Evolutionary conservation across 2,888 invertebrate species (phyloP).

Genomic region (Morinoia aosen): DNA sequence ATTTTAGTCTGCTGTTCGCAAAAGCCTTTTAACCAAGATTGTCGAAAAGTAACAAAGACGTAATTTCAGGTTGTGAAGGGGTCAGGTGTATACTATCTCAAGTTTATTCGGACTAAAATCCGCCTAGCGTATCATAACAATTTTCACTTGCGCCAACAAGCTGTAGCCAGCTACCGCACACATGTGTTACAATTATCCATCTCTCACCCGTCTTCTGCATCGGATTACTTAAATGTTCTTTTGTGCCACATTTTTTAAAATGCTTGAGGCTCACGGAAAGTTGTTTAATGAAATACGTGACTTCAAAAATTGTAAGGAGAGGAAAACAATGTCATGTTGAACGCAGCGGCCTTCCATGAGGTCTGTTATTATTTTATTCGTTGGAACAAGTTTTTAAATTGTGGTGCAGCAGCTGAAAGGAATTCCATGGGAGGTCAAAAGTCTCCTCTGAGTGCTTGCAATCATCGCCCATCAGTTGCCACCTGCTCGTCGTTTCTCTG

Average conservation of each 20-base stretch:
- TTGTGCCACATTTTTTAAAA: background rate
- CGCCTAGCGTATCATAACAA: background rate
- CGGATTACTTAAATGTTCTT: background rate
- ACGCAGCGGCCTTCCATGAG: background rate
- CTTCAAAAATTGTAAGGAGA: background rate
- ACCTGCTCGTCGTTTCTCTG: background rate
- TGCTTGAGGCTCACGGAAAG: background rate
- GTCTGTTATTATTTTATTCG: constrained; percentile 4
- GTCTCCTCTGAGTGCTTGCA: background rate
- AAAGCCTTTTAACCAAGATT: no score
- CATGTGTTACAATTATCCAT: background rate
- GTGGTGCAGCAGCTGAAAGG: background rate
- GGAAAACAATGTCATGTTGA: background rate
- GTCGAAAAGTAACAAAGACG: background rate
- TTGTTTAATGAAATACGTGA: background rate
- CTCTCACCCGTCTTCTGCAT: background rate
- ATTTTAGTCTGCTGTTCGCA: no score
- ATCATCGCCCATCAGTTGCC: background rate
- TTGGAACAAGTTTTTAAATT: background rate
- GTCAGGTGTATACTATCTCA: background rate
- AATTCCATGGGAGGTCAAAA: background rate
- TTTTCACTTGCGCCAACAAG: background rate
- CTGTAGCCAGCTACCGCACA: background rate
- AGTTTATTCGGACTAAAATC: background rate
- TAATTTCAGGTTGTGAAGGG: background rate